Base-by-base conservation (phyloP, 35 echinoderm and acorn worm species). In the Nesometra sesokonis region DNA sequence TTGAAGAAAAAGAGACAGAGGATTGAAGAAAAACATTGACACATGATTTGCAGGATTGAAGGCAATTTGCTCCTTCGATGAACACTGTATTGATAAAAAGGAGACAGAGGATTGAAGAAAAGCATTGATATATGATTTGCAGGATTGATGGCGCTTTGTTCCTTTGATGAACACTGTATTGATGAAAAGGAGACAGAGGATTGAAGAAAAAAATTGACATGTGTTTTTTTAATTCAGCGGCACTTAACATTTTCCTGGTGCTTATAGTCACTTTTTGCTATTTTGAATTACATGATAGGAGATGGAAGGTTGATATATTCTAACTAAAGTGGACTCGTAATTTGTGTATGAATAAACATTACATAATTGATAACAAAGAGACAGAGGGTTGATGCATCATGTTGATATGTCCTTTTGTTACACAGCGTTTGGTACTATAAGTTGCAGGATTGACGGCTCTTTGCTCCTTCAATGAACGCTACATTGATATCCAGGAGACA, bases 371-470 rank as follows among this genome's bases (percentile, higher is more conserved):
- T 11, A 19, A 67, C 5, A 39, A 85, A n/a, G 86, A 77, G 13
- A 32, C 32, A 15, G 31, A 46, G 32, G n/a, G n/a, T n/a, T n/a
- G n/a, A n/a, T n/a, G n/a, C n/a, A n/a, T n/a, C n/a, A n/a, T n/a
- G n/a, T n/a, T n/a, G n/a, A n/a, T n/a, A n/a, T n/a, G n/a, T n/a
- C n/a, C n/a, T n/a, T n/a, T n/a, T n/a, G n/a, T n/a, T n/a, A n/a
- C n/a, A n/a, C n/a, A n/a, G n/a, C n/a, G n/a, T 36, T 19, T 93
- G 11, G 78, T 93, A 17, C 81, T 87, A 30, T 34, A 87, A 8
- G 92, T 93, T 39, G 80, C 86, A 37, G 88, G 84, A 13, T 85
- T 93, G 3, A 89, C 82, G 11, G 31, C 81, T 4, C 52, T 88
- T 13, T 93, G 91, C 78, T 85, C 87, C 32, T 84, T 84, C 36